phyloP scores from a whole-genome alignment of 2,888 invertebrate species.

The Xestia c-nigrum region DNA sequence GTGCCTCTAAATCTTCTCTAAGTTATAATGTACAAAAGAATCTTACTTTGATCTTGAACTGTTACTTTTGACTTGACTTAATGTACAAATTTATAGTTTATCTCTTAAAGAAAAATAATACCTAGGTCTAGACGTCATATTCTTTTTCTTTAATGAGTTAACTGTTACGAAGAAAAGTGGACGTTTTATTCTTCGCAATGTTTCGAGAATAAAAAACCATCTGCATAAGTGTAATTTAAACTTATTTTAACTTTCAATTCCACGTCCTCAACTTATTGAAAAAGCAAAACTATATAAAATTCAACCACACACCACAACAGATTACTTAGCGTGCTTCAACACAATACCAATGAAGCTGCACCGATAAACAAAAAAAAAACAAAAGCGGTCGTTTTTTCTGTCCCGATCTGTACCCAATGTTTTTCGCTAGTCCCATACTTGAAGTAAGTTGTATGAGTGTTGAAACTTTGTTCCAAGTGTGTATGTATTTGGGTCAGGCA shows the following conservation, averaged over 20 bases:
- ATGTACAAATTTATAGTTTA: neutral
- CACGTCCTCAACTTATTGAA: neutral
- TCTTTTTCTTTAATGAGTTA: neutral
- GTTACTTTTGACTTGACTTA: neutral
- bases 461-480: conserved; percentile 60
- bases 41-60: conserved; percentile 32
- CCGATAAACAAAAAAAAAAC: neutral
- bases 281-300: conserved; percentile 16
- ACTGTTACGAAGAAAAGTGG: neutral
- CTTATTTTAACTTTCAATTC: neutral
- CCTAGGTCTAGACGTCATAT: neutral
- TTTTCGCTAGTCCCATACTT: conserved; percentile 44
- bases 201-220: neutral
- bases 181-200: neutral
- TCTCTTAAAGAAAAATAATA: neutral
- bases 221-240: neutral
- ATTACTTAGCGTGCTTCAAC: neutral
- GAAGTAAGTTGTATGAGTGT: conserved; percentile 57
- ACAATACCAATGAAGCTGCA: neutral
- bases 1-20: conserved; percentile 29
- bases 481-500: conserved; percentile 59
- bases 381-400: conserved; percentile 26
- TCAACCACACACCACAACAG: conserved; percentile 3
- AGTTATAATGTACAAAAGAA: conserved; percentile 29
- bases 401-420: conserved; percentile 43